Evolutionary conservation across 2,797 vertebrate genomes (phyloP).

Genomic region (Aphelocoma californica): DNA sequence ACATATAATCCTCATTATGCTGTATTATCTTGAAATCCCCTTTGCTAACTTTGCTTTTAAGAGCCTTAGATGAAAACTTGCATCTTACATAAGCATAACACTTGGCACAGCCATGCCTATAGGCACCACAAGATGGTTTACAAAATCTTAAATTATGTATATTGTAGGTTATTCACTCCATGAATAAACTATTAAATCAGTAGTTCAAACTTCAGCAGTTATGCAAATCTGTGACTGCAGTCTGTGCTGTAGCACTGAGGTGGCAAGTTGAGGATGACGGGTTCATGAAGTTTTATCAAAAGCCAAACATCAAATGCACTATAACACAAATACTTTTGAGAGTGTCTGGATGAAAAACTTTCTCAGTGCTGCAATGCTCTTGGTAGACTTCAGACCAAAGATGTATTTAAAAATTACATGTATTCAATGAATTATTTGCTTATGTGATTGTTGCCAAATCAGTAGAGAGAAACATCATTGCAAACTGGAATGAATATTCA

Average conservation of each 20-base stretch:
- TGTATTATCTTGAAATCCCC: neutral
- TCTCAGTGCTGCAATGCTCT: neutral
- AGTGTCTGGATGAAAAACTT: neutral
- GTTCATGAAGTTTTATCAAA: neutral
- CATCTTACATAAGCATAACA: neutral
- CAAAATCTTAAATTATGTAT: neutral
- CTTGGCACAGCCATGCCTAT: neutral
- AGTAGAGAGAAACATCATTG: constrained; percentile 29
- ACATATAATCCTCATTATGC: neutral
- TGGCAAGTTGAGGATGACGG: neutral
- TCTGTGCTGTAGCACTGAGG: neutral
- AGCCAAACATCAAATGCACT: neutral
- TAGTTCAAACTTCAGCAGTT: neutral
- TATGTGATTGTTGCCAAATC: constrained; percentile 4
- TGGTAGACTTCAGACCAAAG: constrained; percentile 8
- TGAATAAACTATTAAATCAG: neutral
- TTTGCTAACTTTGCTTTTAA: neutral
- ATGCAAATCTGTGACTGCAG: neutral
- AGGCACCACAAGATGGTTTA: neutral
- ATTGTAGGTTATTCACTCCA: neutral
- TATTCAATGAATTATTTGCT: constrained; percentile 21
- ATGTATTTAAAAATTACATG: constrained; percentile 1
- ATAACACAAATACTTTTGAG: neutral
- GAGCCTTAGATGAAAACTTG: neutral
- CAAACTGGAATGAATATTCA: constrained; percentile 56